phyloP scores from a whole-genome alignment of 2,797 vertebrate species.

The Notoglanidium macrostoma region DNA sequence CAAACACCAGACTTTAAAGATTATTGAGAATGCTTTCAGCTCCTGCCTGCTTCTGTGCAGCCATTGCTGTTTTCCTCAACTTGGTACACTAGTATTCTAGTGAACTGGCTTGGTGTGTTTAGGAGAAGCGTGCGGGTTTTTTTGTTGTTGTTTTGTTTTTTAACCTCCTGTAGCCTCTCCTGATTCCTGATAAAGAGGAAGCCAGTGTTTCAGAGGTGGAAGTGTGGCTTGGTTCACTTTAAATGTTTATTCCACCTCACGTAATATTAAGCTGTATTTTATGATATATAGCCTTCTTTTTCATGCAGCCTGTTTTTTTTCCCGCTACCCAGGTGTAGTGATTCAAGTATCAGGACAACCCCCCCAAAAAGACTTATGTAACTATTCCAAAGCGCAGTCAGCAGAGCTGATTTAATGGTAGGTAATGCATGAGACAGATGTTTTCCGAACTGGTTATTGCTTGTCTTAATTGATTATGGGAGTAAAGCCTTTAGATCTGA shows the following conservation, averaged over 20 bases:
- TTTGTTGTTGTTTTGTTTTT: neutral
- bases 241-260: neutral
- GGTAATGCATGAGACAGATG: neutral
- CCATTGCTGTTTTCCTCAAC: neutral
- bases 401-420: conserved; percentile 1
- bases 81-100: neutral
- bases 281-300: neutral
- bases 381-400: neutral
- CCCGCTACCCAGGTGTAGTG: neutral
- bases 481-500: neutral
- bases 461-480: too few species aligned
- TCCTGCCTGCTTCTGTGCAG: neutral
- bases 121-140: neutral
- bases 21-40: neutral
- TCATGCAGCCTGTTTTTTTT: neutral
- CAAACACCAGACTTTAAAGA: neutral
- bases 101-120: neutral
- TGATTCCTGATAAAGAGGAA: conserved; percentile 14
- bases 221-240: neutral
- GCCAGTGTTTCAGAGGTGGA: conserved; percentile 4
- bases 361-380: neutral
- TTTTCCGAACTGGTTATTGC: neutral
- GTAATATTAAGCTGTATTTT: neutral
- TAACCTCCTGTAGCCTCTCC: neutral
- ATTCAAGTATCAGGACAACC: neutral